Percentiles rank a stretch among this genome's conserved stretches.
phyloP scores from a whole-genome alignment of 2,888 invertebrate species.

The Callosobruchus maculatus region DNA sequence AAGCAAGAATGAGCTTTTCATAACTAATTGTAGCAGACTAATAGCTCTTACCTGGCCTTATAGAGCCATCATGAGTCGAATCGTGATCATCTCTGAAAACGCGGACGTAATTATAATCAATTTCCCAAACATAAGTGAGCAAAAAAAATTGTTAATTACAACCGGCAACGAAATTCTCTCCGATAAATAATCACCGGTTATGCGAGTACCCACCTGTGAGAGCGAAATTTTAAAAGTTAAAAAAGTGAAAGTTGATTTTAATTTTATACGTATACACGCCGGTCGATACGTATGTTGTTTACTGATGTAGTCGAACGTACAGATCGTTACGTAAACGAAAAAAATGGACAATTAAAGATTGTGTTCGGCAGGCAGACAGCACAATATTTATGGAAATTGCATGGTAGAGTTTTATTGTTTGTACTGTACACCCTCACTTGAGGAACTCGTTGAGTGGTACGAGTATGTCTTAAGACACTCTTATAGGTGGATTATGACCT shows the following conservation, averaged over 20 bases:
- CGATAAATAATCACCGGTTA: slow-evolving; percentile 7
- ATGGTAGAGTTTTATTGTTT: background rate
- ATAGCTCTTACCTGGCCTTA: background rate
- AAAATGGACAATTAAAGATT: background rate
- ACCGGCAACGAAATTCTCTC: background rate
- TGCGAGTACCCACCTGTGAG: slow-evolving; percentile 12
- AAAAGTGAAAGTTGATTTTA: slow-evolving; percentile 23
- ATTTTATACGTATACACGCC: slow-evolving; percentile 5
- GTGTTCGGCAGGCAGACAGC: background rate
- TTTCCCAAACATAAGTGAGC: background rate
- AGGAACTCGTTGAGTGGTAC: background rate
- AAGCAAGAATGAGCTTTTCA: too few species aligned
- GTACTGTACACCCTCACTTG: background rate
- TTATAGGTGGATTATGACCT: too few species aligned
- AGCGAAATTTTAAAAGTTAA: slow-evolving; percentile 18
- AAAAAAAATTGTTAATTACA: background rate
- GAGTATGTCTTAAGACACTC: too few species aligned
- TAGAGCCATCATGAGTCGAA: background rate
- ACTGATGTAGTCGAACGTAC: background rate
- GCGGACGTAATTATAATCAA: background rate
- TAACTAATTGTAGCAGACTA: too few species aligned
- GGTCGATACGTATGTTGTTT: background rate
- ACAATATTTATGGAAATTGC: background rate
- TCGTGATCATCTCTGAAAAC: background rate
- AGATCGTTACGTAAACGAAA: background rate